Base-by-base conservation (phyloP, 2,797 vertebrate genomes). In the Pipistrellus nathusii region DNA sequence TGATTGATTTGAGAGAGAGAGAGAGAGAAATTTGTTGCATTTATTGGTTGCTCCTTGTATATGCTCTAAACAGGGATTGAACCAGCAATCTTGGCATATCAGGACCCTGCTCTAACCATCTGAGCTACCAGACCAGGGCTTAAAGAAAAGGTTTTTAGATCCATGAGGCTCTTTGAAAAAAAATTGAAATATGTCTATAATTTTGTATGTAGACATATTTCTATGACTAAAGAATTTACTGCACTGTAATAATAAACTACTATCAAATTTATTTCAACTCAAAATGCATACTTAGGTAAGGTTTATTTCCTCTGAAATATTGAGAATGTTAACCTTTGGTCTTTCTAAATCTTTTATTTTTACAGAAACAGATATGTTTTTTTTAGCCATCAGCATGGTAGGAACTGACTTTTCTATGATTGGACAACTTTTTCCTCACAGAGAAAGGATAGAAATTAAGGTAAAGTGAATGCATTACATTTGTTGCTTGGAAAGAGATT, bases 391-490 rank as follows among this genome's bases (percentile, higher is more conserved):
- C 81, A 99, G 99, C 97, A 99, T 99, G 99, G 99, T 99, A 93
- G 99, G 99, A 96, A 99, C 99, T 18, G 99, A 99, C 97, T 99
- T 99, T 93, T 99, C 99, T 75, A 99, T 99, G 99, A 99, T 99
- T 72, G 99, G 99, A 73, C 99, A 99, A 51, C 98, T 99, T 69
- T 99, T 99, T 98, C 99, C 99, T 96, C 99, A 99, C 94, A 99
- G 99, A 98, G 98, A 98, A 96, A 99, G 99, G 87, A 97, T 98
- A 76, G 99, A 99, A 98, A 99, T 99, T 97, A 99, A 99, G 99
- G 99, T 99, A 97, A 98, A 95, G 86, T 95, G 89, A 95, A 89
- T 0, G 21, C 1, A 75, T 55, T 44, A 41, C 62, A 71, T 97
- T 95, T 84, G 25, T 85, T 80, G 23, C 51, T 71, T 93, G 35